Evolutionary conservation across 2,888 invertebrate species (phyloP).

Genomic region (Melanostoma scalare): DNA sequence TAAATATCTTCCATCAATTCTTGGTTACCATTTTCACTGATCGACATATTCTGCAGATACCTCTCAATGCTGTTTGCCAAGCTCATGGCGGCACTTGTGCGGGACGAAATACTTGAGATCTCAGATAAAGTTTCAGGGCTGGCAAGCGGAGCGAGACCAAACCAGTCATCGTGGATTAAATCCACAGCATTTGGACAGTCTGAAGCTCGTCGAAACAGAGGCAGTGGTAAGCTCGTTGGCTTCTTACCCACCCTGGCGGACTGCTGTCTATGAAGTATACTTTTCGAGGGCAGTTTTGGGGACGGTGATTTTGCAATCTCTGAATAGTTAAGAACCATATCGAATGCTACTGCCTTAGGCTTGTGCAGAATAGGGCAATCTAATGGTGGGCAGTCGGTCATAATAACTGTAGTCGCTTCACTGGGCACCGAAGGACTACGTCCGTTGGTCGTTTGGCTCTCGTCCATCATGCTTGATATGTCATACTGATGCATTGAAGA

Average conservation of each 20-base stretch:
- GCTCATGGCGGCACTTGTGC: conserved; percentile 84
- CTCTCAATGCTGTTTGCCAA: conserved; percentile 80
- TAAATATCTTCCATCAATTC: conserved; percentile 79
- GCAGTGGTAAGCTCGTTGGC: conserved; percentile 76
- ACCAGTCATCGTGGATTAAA: conserved; percentile 86
- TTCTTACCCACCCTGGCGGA: conserved; percentile 77
- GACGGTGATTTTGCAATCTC: conserved; percentile 69
- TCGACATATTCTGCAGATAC: conserved; percentile 78
- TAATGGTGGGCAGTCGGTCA: conserved; percentile 71
- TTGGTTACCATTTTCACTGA: conserved; percentile 75
- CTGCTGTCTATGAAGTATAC: conserved; percentile 77
- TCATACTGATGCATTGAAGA: conserved; percentile 81
- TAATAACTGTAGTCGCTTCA: conserved; percentile 79
- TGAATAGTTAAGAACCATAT: conserved; percentile 76
- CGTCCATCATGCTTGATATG: conserved; percentile 81
- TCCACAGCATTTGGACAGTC: conserved; percentile 81
- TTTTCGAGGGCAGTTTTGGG: conserved; percentile 74
- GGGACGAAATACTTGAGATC: conserved; percentile 89
- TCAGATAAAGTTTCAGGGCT: conserved; percentile 92
- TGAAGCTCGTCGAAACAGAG: conserved; percentile 79
- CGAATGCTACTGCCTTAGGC: conserved; percentile 80
- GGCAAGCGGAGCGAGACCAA: conserved; percentile 89
- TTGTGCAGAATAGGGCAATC: conserved; percentile 71
- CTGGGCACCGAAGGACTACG: conserved; percentile 80
- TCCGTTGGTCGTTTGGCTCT: conserved; percentile 77